Evolutionary conservation across 2,888 invertebrate genomes (phyloP), one percentile per base, ranked within the genome.

Genomic region (Xestia sexstrigata): DNA sequence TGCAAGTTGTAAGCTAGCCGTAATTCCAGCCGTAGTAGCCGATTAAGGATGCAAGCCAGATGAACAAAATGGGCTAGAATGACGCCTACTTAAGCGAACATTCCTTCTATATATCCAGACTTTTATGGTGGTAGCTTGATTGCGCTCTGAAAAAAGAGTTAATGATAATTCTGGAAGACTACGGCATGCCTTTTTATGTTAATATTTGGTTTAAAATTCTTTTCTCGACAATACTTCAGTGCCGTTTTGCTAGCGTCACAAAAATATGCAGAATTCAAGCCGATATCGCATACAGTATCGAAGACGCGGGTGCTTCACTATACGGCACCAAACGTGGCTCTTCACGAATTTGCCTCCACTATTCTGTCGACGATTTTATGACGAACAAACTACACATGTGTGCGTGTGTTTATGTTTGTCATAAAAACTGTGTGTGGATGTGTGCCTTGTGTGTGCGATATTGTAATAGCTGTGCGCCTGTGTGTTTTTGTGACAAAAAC

Each of bases 401-500:
- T 58, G 68, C n/a, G 70, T 68, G 13, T 60, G 42, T 72, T 66
- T 70, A 70, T 65, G 39, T 47, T n/a, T 58, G 15, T 23, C 55
- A 42, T 79, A 84, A 79, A 83, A 79, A 67, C 7, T 30, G 39
- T 30, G 7, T 47, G 60, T 60, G 35, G 35, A 11, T n/a, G 73
- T 78, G 62, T 72, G 70, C 30, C 13, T 47, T 62, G 47, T 63
- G 35, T 76, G 35, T 60, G 65, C 9, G 55, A 74, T 65, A 52
- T 72, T 47, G 76, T 76, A 66, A 67, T 30, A 55, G 47, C 30
- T 45, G 55, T 66, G 20, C 39, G 63, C 39, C 30, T 78, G 76
- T 82, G 76, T 73, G 80, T 70, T 75, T 69, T 67, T 76, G 79
- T 81, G 71, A 81, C 81, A 88, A 87, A 87, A 88, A 88, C 88